Percentiles rank a stretch among this genome's conserved stretches.
Conservation (phyloP, 2,888 invertebrate species). For the Eudemis profundana region DNA sequence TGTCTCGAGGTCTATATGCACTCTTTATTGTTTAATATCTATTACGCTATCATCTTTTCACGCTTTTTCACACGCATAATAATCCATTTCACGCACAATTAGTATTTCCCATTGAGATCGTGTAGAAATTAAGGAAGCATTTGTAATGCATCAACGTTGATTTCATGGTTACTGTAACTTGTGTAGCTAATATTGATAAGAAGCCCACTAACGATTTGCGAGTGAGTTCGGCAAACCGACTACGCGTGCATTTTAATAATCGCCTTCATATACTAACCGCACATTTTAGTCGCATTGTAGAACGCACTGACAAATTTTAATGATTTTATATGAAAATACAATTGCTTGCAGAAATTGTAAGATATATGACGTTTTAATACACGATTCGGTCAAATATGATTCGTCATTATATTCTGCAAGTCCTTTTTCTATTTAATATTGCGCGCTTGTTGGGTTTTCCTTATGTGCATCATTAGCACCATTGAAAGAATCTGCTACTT, state of each 20-base stretch:
- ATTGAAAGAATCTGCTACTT: too few species aligned
- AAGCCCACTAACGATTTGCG: neutral
- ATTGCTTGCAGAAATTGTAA: neutral
- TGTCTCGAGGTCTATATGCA: too few species aligned
- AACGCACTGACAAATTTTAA: neutral
- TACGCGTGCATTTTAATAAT: neutral
- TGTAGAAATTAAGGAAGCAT: neutral
- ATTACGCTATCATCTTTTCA: too few species aligned
- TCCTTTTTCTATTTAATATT: neutral
- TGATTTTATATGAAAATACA: neutral
- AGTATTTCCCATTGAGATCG: too few species aligned
- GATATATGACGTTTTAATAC: too few species aligned
- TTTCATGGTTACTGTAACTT: constrained; percentile 1
- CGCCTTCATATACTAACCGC: neutral
- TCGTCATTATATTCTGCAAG: neutral
- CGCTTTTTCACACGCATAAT: too few species aligned
- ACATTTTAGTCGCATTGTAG: constrained; percentile 7
- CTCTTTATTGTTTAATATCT: too few species aligned
- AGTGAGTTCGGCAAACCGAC: neutral
- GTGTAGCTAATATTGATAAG: neutral
- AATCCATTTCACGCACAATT: too few species aligned
- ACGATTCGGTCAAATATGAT: neutral
- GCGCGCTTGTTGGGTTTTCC: neutral
- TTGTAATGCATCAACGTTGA: too few species aligned
- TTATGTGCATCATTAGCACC: too few species aligned